These are phyloP conservation scores for Meloe dianella DNA, from an alignment of 2,888 invertebrate species.

Conservation along the genomic window DNA sequence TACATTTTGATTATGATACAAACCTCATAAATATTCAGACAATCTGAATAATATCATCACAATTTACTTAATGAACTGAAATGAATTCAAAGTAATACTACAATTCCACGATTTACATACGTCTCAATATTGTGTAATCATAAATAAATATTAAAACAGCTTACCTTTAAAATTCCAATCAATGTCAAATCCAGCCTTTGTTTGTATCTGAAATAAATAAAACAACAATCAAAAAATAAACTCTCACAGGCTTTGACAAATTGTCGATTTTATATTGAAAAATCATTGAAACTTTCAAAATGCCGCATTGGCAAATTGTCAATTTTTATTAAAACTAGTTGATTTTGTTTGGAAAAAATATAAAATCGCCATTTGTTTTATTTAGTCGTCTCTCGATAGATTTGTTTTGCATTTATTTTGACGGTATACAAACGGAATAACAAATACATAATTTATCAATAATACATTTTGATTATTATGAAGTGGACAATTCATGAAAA, in stretches of 20 bases:
- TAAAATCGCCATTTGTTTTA: not conserved
- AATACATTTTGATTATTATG: constrained; percentile 8
- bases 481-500: not conserved
- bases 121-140: not conserved
- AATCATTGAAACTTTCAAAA: not conserved
- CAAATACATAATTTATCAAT: constrained; percentile 2
- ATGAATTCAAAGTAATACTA: not conserved
- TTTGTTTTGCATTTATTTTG: not conserved
- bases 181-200: not conserved
- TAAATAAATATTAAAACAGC: not conserved
- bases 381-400: not conserved
- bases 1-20: constrained; percentile 51
- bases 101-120: not conserved
- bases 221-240: not conserved
- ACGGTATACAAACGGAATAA: not conserved
- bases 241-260: not conserved
- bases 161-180: not conserved
- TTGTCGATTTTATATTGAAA: not conserved
- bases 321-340: not conserved
- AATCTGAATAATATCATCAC: constrained; percentile 51
- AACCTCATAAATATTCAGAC: constrained; percentile 54
- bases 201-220: not conserved
- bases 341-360: not conserved
- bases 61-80: constrained; percentile 51
- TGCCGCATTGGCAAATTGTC: not conserved